Evolutionary conservation across 2,113 vertebrate genomes (phyloP).

Genomic region (Sisor rabdophorus): DNA sequence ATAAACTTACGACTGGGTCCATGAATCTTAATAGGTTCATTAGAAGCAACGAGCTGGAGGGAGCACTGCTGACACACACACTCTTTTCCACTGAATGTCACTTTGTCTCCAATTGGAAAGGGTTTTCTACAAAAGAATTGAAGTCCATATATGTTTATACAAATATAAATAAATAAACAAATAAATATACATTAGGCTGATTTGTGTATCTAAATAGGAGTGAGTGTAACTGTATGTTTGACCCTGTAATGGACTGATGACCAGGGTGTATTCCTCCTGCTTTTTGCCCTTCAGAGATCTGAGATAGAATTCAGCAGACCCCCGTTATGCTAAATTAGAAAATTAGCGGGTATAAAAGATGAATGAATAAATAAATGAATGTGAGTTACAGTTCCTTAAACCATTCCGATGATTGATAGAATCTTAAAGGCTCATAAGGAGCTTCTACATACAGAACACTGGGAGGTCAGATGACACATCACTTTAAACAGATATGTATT

Average conservation of each 20-base stretch:
- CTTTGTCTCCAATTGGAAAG: conserved; percentile 96
- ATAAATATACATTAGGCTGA: not conserved
- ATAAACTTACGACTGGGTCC: conserved; percentile 92
- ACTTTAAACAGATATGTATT: conserved; percentile 6
- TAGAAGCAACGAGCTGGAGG: conserved; percentile 78
- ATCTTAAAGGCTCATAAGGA: not conserved
- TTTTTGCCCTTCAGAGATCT: too few relatives aligned
- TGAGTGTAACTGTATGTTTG: too few relatives aligned
- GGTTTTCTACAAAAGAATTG: conserved; percentile 77
- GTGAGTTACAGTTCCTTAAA: not conserved
- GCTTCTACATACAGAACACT: not conserved
- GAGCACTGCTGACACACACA: conserved; percentile 97
- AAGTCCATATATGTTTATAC: too few relatives aligned
- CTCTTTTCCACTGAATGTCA: conserved; percentile 96
- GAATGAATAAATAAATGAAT: too few relatives aligned
- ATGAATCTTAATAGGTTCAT: conserved; percentile 94
- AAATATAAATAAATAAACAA: too few relatives aligned
- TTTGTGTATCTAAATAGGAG: too few relatives aligned
- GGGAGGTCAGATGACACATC: conserved; percentile 18
- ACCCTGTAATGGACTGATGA: too few relatives aligned
- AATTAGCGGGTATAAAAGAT: too few relatives aligned
- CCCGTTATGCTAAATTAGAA: too few relatives aligned
- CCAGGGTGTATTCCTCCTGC: too few relatives aligned
- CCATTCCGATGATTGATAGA: not conserved
- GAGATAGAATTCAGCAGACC: too few relatives aligned